A percentile compares a stretch with the other conserved stretches of the same genome.
phyloP scores from a whole-genome alignment of 1,140 invertebrate genomes.

The Acromyrmex echinatior region DNA sequence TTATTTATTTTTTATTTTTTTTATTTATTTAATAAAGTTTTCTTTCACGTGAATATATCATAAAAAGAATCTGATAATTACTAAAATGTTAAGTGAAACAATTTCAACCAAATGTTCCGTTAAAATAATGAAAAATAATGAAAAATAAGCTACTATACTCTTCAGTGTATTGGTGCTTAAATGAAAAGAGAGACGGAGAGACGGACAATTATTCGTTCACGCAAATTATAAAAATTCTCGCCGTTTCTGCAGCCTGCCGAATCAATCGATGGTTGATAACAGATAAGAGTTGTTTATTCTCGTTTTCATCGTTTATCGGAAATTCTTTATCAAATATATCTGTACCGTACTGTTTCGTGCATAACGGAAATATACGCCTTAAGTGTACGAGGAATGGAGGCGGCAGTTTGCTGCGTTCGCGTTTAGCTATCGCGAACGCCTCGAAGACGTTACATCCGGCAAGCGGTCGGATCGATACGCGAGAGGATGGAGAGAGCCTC shows the following conservation, averaged over 20 bases:
- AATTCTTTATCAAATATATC: slow-evolving; percentile 19
- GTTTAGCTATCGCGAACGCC: slow-evolving; percentile 69
- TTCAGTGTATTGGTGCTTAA: background rate
- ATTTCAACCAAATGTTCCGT: too few relatives aligned
- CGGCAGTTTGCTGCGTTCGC: slow-evolving; percentile 67
- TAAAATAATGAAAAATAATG: too few relatives aligned
- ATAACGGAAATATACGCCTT: slow-evolving; percentile 11
- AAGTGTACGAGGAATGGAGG: slow-evolving; percentile 30
- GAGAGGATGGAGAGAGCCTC: slow-evolving; percentile 63
- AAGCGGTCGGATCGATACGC: slow-evolving; percentile 73
- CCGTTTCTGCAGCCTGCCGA: background rate
- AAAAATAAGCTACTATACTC: too few relatives aligned
- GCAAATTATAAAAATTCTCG: background rate
- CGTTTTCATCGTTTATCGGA: slow-evolving; percentile 12
- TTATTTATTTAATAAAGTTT: background rate
- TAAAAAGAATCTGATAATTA: too few relatives aligned
- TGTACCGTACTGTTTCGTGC: background rate
- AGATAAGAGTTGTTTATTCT: background rate
- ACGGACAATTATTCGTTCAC: background rate
- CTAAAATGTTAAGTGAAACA: too few relatives aligned
- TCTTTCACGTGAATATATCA: background rate
- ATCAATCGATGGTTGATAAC: slow-evolving; percentile 23
- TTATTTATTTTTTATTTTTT: too few relatives aligned
- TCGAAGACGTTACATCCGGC: slow-evolving; percentile 77
- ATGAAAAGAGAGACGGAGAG: background rate